Conservation (phyloP, 2,888 invertebrate genomes). For the Lampropteryx suffumata region DNA sequence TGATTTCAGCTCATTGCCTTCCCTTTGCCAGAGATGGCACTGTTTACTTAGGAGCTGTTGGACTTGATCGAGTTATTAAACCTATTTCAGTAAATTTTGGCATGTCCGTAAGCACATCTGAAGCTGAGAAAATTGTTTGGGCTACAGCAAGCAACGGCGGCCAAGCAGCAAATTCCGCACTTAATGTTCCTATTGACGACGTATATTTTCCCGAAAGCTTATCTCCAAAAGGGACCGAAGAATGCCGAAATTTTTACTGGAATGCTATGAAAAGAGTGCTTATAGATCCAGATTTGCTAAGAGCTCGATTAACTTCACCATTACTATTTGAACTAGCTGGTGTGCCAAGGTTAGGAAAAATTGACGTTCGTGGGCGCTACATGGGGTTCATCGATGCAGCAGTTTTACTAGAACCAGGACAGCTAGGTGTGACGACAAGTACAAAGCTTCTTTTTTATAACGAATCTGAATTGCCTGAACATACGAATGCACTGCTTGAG, state of each 20-base stretch:
- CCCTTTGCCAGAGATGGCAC: conserved; percentile 64
- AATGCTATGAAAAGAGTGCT: conserved; percentile 67
- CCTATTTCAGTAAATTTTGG: conserved; percentile 55
- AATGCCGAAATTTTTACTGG: conserved; percentile 65
- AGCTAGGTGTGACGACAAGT: conserved; percentile 56
- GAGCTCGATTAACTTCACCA: conserved; percentile 46
- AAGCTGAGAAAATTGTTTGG: conserved; percentile 61
- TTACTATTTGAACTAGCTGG: conserved; percentile 71
- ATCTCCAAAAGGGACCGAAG: conserved; percentile 30
- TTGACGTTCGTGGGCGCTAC: conserved; percentile 64
- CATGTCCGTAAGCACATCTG: conserved; percentile 52
- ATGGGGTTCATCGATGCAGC: conserved; percentile 64
- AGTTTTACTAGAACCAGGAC: conserved; percentile 61
- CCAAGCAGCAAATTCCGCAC: conserved; percentile 52
- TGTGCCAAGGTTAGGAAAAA: conserved; percentile 62
- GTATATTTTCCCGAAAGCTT: conserved; percentile 57
- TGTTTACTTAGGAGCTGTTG: conserved; percentile 60
- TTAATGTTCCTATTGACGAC: conserved; percentile 55
- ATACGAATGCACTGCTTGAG: conserved; percentile 54
- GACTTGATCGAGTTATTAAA: conserved; percentile 51
- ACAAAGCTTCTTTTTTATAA: conserved; percentile 53
- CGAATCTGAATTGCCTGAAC: conserved; percentile 52
- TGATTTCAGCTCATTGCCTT: conserved; percentile 69
- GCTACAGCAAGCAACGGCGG: conserved; percentile 56
- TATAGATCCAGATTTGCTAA: conserved; percentile 52